Percentiles rank a stretch among this genome's conserved stretches.
These are phyloP conservation scores for Tragelaphus imberbis DNA, from an alignment of 2,113 vertebrate species.

Conservation along the genomic window DNA sequence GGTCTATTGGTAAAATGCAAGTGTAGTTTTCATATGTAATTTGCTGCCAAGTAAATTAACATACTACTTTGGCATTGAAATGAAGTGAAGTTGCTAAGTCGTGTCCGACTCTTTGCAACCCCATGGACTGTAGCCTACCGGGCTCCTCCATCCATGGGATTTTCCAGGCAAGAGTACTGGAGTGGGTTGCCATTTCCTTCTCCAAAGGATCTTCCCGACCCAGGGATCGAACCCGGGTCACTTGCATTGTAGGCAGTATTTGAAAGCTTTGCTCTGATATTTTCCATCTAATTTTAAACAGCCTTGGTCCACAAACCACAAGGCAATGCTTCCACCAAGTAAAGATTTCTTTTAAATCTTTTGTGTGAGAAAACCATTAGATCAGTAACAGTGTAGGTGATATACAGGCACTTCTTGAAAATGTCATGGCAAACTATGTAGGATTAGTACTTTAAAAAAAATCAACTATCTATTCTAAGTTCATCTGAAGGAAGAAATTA, in stretches of 20 bases:
- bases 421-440: neutral
- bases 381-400: neutral
- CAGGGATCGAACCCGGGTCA: too few species aligned
- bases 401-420: neutral
- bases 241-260: neutral
- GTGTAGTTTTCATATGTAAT: neutral
- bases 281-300: slow-evolving; percentile 13
- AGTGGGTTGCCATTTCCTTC: too few species aligned
- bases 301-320: neutral
- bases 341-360: neutral
- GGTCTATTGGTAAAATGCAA: neutral
- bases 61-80: neutral
- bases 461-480: neutral
- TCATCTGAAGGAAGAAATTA: neutral
- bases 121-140: too few species aligned
- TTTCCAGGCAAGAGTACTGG: too few species aligned
- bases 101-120: too few species aligned
- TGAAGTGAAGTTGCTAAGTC: too few species aligned
- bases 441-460: neutral
- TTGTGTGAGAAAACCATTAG: neutral
- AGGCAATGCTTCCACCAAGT: neutral
- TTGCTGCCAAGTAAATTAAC: slow-evolving; percentile 10
- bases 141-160: too few species aligned
- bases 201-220: too few species aligned
- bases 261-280: neutral